Evolutionary conservation across 2,888 invertebrate species (phyloP), one percentile per base, ranked within the genome.

Genomic region (Melipona beecheii): DNA sequence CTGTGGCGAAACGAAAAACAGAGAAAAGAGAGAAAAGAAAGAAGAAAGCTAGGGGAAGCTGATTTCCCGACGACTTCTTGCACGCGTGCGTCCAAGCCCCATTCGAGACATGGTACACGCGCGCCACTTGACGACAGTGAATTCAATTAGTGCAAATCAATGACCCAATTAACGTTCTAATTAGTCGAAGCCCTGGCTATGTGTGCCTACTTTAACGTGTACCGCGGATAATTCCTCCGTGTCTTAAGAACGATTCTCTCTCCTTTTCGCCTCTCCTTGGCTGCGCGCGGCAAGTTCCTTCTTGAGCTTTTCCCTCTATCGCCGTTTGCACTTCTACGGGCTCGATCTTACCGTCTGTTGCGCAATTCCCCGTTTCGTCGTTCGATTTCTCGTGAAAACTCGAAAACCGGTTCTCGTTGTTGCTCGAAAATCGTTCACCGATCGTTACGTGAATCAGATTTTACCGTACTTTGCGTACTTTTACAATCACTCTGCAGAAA

Each of bases 111-210:
- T 60, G 21, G 31, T 54, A 27, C 13, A 69, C 68, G 60, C 70
- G 71, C 72, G 24, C 75, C 62, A 19, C 70, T 79, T n/a, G 65
- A 52, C 60, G 60, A 49, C 69, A 27, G 21, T 71, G 75, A 81
- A 87, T 81, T 89, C 65, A 88, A 88, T 83, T 81, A 81, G 68
- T 75, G 54, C 69, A 54, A 86, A 90, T 89, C 84, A 89, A 81
- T 87, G 83, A 78, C 78, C 82, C 69, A 86, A 90, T 90, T 89
- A 90, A 82, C 79, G 73, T 84, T 56, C 81, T 78, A 85, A 86
- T 85, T 81, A 85, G 81, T 81, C 77, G 86, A 82, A 85, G 72
- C 84, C 81, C 73, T 80, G 73, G 43, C 15, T 58, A n/a, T 58
- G 78, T 58, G 78, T n/a, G 56, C 79, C 68, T 56, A 60, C 54